Evolutionary conservation across 2,888 invertebrate genomes (phyloP), one percentile per base, ranked within the genome.

Genomic region (Parnassius glacialis): DNA sequence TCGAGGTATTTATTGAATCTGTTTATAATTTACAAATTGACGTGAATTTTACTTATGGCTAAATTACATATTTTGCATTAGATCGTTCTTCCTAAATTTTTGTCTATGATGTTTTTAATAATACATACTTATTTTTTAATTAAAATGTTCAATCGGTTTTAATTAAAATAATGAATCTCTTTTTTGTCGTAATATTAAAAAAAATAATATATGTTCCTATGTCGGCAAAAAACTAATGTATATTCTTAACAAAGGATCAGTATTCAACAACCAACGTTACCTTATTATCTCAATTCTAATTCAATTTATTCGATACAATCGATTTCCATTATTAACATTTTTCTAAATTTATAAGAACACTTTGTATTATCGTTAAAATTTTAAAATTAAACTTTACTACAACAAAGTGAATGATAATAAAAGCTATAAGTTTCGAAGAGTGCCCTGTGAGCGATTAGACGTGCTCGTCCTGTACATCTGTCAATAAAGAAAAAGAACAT

Each of bases 401-500:
- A 66, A 68, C 63, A 58, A 61, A 68, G 68, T 65, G 68, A 74
- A 72, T 69, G 70, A 67, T 72, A 74, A 53, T 57, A 67, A 69
- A 54, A 62, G 57, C 64, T 25, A 52, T 48, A 41, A 65, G 68
- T 68, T 74, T 76, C 73, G 84, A 71, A 77, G 83, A 76, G 80
- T 80, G 80, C 78, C 79, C 79, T 80, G 84, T 79, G 75, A 74
- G 75, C 75, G 83, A 80, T 93, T 92, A 95, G 92, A 95, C 94
- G 92, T 93, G 94, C 90, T 95, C 95, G 84, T 95, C 95, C 89
- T 94, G 94, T 84, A 94, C 94, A 94, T 95, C 95, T 95, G 94
- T 75, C 90, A 84, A 83, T 84, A 88, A 84, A 89, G 91, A 92
- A 93, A 92, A 93, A 92, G 90, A 92, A 92, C 85, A 90, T 92